Base-by-base conservation (phyloP, 1,140 invertebrate genomes). In the Ganaspis sp. region DNA sequence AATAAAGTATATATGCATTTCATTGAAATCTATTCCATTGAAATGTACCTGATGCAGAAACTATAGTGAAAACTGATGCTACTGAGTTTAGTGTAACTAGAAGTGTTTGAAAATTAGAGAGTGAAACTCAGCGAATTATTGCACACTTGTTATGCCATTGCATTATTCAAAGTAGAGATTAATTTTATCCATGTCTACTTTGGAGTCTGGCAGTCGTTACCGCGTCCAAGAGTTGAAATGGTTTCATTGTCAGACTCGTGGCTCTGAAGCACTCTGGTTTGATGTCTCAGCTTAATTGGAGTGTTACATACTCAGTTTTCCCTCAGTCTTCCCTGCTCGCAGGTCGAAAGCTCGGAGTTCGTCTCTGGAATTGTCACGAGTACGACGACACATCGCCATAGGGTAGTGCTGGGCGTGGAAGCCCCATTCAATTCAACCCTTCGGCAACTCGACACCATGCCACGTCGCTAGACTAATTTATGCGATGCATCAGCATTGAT, bases 261-360 rank as follows among this genome's bases (percentile, higher is more conserved):
- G 69, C 75, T 70, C 81, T 81, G 58, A 86, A 82, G 81, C 81
- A 83, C 78, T 78, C 76, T 78, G 80, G 82, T 79, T 81, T 85
- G 83, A 85, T 85, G 84, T 81, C 80, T 85, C 83, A 83, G 84
- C 83, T 86, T 85, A 85, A 86, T 86, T 86, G 83, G 85, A 84
- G 84, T 85, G 84, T 85, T 85, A 85, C 83, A 81, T 84, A 83
- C 79, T 84, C 81, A 70, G 76, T 83, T 84, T 83, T 85, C 83
- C 54, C 79, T 80, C 75, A 70, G 73, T 69, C 49, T 73, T 76
- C 69, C 45, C 53, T 74, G 75, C 76, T 81, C 49, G 42, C 54
- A 76, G 75, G 19, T 42, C 29, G 54, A 72, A 54, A 40, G 21
- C 42, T 19, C 71, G 45, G 5, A 58, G 69, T 69, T 79, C 73